A percentile compares a stretch with the other conserved stretches of the same genome.
Conservation (phyloP, 2,797 vertebrate genomes). For the Anableps anableps region DNA sequence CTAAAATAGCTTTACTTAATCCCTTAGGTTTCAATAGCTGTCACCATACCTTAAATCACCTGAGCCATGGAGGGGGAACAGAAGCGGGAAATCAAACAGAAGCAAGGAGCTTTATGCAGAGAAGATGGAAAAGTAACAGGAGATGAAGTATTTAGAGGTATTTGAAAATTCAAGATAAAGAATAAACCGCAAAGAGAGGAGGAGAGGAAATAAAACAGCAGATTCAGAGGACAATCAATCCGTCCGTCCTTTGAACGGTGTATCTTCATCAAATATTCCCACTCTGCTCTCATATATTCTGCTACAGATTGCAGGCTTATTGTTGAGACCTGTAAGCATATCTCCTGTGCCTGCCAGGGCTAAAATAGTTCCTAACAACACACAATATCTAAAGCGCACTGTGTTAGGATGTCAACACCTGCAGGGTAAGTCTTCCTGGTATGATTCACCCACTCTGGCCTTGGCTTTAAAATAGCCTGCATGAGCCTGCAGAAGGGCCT, state of each 20-base stretch:
- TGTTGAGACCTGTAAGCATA: conserved; percentile 63
- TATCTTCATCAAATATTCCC: conserved; percentile 37
- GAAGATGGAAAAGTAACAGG: conserved; percentile 25
- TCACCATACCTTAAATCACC: conserved; percentile 62
- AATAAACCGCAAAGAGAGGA: conserved; percentile 15
- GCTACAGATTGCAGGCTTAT: conserved; percentile 56
- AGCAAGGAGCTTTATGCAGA: conserved; percentile 9
- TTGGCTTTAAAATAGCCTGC: conserved; percentile 33
- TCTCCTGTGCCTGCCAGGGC: conserved; percentile 34
- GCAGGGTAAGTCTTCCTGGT: conserved; percentile 11
- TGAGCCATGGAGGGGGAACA: conserved; percentile 33
- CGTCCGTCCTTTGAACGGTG: conserved; percentile 40
- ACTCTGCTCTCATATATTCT: neutral
- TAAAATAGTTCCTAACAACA: conserved; percentile 43
- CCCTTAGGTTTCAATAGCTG: conserved; percentile 67
- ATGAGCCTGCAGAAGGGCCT: conserved; percentile 16
- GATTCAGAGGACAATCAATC: neutral
- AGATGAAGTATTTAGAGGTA: conserved; percentile 28
- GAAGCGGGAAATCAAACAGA: conserved; percentile 21
- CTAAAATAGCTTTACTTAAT: conserved; percentile 70
- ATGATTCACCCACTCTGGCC: conserved; percentile 12
- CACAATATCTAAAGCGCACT: conserved; percentile 37
- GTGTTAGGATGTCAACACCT: conserved; percentile 48
- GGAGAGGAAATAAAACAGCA: conserved; percentile 6
- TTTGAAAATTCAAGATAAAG: conserved; percentile 9